Evolutionary conservation across 2,797 vertebrate species (phyloP), one percentile per base, ranked within the genome.

Genomic region (Bradypus variegatus): DNA sequence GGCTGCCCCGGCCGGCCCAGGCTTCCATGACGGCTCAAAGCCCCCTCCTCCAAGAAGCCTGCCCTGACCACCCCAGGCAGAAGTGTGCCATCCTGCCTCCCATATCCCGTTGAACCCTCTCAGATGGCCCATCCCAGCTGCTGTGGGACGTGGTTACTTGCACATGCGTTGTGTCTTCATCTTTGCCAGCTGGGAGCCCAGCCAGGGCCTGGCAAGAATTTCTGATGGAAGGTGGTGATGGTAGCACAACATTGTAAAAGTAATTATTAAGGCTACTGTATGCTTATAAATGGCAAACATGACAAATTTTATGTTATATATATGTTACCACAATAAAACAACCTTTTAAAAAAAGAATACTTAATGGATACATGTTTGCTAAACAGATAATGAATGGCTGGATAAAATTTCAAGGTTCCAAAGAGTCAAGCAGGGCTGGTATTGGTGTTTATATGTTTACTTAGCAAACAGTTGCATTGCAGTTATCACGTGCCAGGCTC

Each of bases 81-180:
- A 60, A 9, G 14, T 5, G 29, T 21, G 29, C 15, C 45, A 11
- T 70, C n/a, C 62, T 55, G 69, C 36, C 45, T 58, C 45, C 55
- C 29, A 3, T 0, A 55, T 45, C 15, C 45, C 79, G n/a, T 0
- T 6, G 33, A 62, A 55, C 36, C 55, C 65, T n/a, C 79, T 10
- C 33, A 1, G 33, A 6, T 1, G 1, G 2, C n/a, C 14, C 1
- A 29, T 21, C 25, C 64, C 79, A 53, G 50, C 48, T 41, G 21
- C 11, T 1, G 0, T 10, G 53, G 69, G 7, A 16, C 0, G 19
- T 3, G 10, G 36, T 29, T 19, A 4, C 41, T 7, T 15, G 8
- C 1, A 2, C 1, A 1, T 3, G 0, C 3, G 13, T n/a, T 6
- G 50, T 19, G 3, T 33, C 73, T 80, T 64, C 58, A 3, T n/a